Conservation (phyloP, 2,113 vertebrate species). For the Osmerus eperlanus region DNA sequence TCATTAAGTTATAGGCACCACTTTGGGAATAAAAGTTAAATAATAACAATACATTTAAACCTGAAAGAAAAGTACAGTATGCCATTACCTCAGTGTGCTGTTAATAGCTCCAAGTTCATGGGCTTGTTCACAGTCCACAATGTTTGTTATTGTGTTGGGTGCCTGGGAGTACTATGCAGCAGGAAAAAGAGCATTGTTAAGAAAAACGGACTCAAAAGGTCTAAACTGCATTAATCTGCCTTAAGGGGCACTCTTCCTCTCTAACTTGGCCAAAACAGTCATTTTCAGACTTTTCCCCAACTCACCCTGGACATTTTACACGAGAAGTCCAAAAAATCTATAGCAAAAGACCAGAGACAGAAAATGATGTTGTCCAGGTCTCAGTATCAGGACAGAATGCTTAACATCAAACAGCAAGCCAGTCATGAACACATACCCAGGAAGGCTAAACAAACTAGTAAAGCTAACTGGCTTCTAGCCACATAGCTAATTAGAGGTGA, state of each 20-base stretch:
- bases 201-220: too few species aligned
- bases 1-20: too few species aligned
- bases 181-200: neutral
- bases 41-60: neutral
- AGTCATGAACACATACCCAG: neutral
- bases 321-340: too few species aligned
- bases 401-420: neutral
- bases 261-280: too few species aligned
- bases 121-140: conserved; percentile 87
- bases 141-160: conserved; percentile 70
- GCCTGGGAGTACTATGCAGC: conserved; percentile 77
- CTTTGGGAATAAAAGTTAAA: neutral
- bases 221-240: too few species aligned
- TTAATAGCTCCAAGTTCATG: conserved; percentile 91
- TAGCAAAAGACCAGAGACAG: too few species aligned
- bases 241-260: too few species aligned
- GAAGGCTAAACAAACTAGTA: neutral
- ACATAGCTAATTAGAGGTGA: neutral
- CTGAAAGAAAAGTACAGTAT: neutral
- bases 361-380: too few species aligned
- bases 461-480: neutral
- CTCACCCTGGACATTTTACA: too few species aligned
- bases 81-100: conserved; percentile 87
- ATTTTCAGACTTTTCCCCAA: too few species aligned
- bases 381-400: neutral